Conservation (phyloP, 2,113 vertebrate genomes). For the Mobula hypostoma region DNA sequence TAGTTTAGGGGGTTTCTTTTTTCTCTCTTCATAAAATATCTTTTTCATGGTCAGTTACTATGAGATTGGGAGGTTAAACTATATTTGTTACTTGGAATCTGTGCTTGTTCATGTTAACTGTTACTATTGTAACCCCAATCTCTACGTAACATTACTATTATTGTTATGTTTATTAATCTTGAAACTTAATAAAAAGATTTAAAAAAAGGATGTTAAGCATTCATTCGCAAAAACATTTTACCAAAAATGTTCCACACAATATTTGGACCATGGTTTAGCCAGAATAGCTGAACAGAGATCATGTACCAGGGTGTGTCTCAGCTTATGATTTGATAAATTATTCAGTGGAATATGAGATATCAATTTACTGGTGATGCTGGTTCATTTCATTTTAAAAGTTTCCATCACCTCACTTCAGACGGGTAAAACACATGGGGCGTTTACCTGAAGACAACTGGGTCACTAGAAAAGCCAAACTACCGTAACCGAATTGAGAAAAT, state of each 20-base stretch:
- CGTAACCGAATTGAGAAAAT: neutral
- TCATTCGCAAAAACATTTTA: neutral
- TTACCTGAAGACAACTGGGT: no score
- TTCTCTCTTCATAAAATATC: no score
- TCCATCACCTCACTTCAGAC: neutral
- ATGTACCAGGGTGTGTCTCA: neutral
- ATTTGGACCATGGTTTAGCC: neutral
- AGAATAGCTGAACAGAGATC: neutral
- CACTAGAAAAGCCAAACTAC: neutral
- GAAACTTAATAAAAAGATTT: no score
- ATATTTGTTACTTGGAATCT: no score
- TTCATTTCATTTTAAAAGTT: neutral
- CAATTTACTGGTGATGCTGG: neutral
- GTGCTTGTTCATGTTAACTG: no score
- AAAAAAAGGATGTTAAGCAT: no score
- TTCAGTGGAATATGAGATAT: neutral
- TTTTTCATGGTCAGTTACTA: no score
- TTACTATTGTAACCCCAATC: no score
- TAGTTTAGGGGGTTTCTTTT: no score
- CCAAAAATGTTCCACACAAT: neutral
- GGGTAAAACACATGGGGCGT: neutral
- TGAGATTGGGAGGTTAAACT: no score
- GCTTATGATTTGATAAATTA: neutral
- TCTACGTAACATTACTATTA: no score
- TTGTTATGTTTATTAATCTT: no score